A percentile compares a stretch with the other conserved stretches of the same genome.
These are phyloP conservation scores for Hartigia nigra DNA, from an alignment of 2,888 invertebrate species.

Conservation along the genomic window DNA sequence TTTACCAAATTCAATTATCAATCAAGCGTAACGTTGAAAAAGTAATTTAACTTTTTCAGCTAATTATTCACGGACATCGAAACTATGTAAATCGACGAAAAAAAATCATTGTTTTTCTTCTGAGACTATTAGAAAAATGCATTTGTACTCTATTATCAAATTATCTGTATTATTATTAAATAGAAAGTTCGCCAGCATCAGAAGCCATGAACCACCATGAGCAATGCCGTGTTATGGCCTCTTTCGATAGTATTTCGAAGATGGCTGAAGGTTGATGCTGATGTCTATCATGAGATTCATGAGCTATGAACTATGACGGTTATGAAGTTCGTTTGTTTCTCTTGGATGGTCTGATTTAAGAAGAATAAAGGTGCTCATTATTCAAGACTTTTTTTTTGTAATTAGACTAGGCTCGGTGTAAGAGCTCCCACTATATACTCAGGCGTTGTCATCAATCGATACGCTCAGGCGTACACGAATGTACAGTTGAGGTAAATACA, in stretches of 20 bases:
- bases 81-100: too few relatives aligned
- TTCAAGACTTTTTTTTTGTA: not conserved
- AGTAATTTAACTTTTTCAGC: too few relatives aligned
- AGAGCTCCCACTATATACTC: not conserved
- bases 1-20: not conserved
- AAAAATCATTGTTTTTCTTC: too few relatives aligned
- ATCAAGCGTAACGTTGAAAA: not conserved
- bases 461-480: not conserved
- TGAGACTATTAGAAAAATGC: not conserved
- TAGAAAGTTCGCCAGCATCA: not conserved
- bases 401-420: not conserved
- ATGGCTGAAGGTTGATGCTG: not conserved
- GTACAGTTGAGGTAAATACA: not conserved
- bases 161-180: not conserved
- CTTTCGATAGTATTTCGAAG: not conserved
- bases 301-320: not conserved
- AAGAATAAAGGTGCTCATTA: not conserved
- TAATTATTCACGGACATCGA: too few relatives aligned
- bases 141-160: not conserved
- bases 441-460: not conserved
- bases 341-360: not conserved
- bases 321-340: not conserved
- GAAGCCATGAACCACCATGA: not conserved
- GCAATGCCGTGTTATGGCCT: not conserved
- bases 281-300: not conserved